Conservation (phyloP, 2,888 invertebrate species). For the Clanis bilineata region DNA sequence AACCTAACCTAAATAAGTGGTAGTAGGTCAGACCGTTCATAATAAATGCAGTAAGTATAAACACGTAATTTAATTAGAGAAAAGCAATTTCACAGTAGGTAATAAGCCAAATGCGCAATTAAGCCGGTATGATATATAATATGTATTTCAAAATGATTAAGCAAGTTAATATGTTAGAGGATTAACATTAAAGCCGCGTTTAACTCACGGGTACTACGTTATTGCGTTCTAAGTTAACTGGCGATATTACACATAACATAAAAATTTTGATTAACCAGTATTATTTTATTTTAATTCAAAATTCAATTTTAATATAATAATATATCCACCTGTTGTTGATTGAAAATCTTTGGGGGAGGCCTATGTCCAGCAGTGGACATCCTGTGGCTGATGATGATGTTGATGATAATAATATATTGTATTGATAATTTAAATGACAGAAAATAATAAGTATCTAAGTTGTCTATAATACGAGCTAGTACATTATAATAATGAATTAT, state of each 20-base stretch:
- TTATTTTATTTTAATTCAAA: too few relatives aligned
- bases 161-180: neutral
- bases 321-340: too few relatives aligned
- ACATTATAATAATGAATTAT: too few relatives aligned
- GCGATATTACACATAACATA: neutral
- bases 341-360: too few relatives aligned
- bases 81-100: constrained; percentile 15
- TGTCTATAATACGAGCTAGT: too few relatives aligned
- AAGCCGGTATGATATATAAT: neutral
- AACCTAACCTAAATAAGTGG: neutral
- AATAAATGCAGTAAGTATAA: constrained; percentile 27
- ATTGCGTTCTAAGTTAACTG: neutral
- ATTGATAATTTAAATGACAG: too few relatives aligned
- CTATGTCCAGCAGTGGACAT: too few relatives aligned
- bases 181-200: neutral
- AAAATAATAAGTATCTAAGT: too few relatives aligned
- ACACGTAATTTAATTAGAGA: constrained; percentile 15
- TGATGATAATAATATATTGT: too few relatives aligned
- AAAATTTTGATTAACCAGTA: too few relatives aligned
- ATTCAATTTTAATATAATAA: too few relatives aligned
- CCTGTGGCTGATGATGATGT: too few relatives aligned
- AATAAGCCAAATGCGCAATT: constrained; percentile 14
- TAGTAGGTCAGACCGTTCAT: constrained; percentile 24
- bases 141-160: constrained; percentile 3
- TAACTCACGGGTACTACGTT: neutral